Evolutionary conservation across 2,888 invertebrate genomes (phyloP), one percentile per base, ranked within the genome.

Genomic region (Cybosia mesomella): DNA sequence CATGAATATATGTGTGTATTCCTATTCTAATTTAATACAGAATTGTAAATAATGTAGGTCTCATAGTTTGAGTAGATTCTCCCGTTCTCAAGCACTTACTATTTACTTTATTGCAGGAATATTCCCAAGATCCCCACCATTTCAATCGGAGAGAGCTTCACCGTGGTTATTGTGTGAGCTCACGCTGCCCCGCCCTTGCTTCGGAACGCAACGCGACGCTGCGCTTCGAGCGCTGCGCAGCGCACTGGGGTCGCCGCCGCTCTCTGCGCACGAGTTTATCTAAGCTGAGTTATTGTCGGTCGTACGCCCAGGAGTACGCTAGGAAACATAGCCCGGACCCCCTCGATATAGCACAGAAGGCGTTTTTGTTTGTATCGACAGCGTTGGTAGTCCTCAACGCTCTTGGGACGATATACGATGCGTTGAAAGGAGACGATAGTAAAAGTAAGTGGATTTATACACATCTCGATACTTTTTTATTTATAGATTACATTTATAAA

Each of bases 81-180:
- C 9, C 9, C 9, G n/a, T 1, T n/a, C 15, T 8, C n/a, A 5
- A 49, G n/a, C 49, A n/a, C 49, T 43, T 7, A 43, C 43, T 49
- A 8, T 2, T 13, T 15, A 24, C 7, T 59, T 1, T 34, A 18
- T 32, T 68, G 43, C 81, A 92, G 92, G 88, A 89, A 68, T 89
- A 90, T 71, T 89, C 91, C 0, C 71, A 75, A 0, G 83, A 87
- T 59, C 80, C 74, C 0, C 78, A 81, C 58, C 80, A 91, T 77
- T 93, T 90, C 83, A 87, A 92, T 80, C 90, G 88, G 69, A 89
- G 88, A 18, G 79, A 83, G 4, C 74, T 93, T 0, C 91, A 92
- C 75, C 90, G 92, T 21, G 92, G 92, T 5, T 90, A 91, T 85
- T 92, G 92, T 84, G 85, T 92, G 43, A 89, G 88, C 71, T 75